Percentiles rank a stretch among this genome's conserved stretches.
These are phyloP conservation scores for Cherax destructor DNA, from an alignment of 1,140 invertebrate genomes.

Conservation along the genomic window DNA sequence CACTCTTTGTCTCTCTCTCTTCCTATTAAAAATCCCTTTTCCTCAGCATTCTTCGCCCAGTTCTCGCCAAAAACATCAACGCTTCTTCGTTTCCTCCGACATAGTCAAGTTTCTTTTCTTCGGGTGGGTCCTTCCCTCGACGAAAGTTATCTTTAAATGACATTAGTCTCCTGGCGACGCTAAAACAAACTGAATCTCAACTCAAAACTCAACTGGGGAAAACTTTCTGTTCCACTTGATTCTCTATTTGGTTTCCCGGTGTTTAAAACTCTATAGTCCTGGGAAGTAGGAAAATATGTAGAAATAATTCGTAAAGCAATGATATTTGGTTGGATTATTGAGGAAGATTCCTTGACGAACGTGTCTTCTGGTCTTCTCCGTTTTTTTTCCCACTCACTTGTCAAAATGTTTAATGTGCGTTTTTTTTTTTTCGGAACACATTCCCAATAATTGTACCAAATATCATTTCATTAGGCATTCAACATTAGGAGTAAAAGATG, in stretches of 20 bases:
- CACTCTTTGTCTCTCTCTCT: neutral
- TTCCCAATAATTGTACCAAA: too few species aligned
- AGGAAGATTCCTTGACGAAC: too few species aligned
- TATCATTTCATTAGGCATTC: too few species aligned
- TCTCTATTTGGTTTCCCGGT: conserved; percentile 28
- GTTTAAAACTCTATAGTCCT: neutral
- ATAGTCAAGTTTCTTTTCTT: conserved; percentile 2
- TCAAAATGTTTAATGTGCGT: too few species aligned
- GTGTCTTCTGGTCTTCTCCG: too few species aligned
- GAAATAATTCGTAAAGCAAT: too few species aligned
- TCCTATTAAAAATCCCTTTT: neutral
- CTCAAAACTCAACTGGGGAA: conserved; percentile 27
- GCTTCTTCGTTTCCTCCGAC: neutral
- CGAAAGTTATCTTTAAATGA: conserved; percentile 34
- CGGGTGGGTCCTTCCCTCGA: conserved; percentile 9
- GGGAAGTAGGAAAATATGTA: too few species aligned
- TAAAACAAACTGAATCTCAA: conserved; percentile 31
- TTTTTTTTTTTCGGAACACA: too few species aligned
- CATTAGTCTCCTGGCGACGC: conserved; percentile 17
- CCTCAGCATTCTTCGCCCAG: neutral
- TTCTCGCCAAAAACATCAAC: neutral
- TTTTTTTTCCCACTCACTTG: too few species aligned
- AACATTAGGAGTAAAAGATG: too few species aligned
- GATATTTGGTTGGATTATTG: too few species aligned
- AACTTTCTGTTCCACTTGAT: conserved; percentile 1